Percentiles rank a stretch among this genome's conserved stretches.
Conservation (phyloP, 1,140 invertebrate species). For the Drosophila bipectinata region DNA sequence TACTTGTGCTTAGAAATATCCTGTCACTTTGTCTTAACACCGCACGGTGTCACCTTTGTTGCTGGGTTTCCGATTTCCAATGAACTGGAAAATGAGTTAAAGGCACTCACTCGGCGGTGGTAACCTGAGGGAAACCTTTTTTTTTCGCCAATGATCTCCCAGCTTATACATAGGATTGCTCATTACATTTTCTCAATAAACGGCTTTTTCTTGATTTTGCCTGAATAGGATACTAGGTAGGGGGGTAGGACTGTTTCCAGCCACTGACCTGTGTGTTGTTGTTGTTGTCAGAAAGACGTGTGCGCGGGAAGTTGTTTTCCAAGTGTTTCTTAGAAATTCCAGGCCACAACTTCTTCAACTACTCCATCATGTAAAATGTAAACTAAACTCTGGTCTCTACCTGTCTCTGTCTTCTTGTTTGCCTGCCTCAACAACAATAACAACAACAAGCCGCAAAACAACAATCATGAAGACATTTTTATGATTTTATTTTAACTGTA, state of each 20-base stretch:
- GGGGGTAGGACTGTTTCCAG: not conserved
- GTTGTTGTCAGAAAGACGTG: conserved; percentile 26
- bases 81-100: conserved; percentile 56
- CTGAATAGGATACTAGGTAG: too few species aligned
- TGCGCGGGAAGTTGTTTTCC: conserved; percentile 42
- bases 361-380: conserved; percentile 55
- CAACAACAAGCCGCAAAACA: conserved; percentile 16
- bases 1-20: conserved; percentile 15
- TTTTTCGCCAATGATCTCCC: conserved; percentile 34
- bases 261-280: not conserved
- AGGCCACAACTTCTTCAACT: conserved; percentile 52
- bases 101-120: conserved; percentile 1
- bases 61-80: conserved; percentile 53
- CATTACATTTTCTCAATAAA: conserved; percentile 23
- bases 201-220: too few species aligned
- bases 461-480: conserved; percentile 63
- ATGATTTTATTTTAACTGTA: conserved; percentile 79
- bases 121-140: conserved; percentile 33
- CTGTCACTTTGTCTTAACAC: conserved; percentile 59
- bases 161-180: conserved; percentile 11
- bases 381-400: conserved; percentile 28
- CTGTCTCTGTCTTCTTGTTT: conserved; percentile 18
- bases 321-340: conserved; percentile 46
- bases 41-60: conserved; percentile 48
- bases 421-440: conserved; percentile 46